Evolutionary conservation across 2,113 vertebrate genomes (phyloP).

Genomic region (Alaudala cheleensis): DNA sequence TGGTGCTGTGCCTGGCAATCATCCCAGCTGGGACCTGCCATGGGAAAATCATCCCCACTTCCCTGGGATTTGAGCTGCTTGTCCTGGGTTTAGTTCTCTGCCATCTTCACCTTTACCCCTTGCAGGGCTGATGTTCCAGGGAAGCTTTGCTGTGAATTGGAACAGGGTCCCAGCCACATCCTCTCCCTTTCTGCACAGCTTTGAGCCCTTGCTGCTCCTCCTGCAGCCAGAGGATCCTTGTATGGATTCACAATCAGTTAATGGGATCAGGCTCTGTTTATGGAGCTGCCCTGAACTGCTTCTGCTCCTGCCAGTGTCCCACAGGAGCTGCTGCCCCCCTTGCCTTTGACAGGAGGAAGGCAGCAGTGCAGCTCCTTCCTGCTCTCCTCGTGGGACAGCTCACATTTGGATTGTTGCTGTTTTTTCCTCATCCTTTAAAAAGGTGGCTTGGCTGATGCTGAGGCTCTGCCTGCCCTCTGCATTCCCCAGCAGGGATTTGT

Average conservation of each 20-base stretch:
- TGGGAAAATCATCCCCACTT: neutral
- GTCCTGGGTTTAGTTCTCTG: neutral
- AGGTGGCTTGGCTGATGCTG: neutral
- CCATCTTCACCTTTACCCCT: neutral
- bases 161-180: neutral
- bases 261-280: neutral
- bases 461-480: neutral
- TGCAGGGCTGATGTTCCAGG: neutral
- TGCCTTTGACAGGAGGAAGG: neutral
- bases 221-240: rapidly evolving
- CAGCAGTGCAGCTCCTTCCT: neutral
- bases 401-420: neutral
- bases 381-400: neutral
- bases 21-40: neutral
- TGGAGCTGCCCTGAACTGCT: neutral
- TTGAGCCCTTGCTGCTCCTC: neutral
- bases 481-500: neutral
- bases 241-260: rapidly evolving
- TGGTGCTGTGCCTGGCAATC: neutral
- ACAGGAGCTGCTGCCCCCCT: neutral
- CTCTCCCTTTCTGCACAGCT: neutral
- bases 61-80: neutral
- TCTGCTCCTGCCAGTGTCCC: neutral
- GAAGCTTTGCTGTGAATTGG: neutral
- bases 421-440: neutral